These are phyloP conservation scores for Procambarus virginalis DNA, from an alignment of 1,140 invertebrate species.

Conservation along the genomic window DNA sequence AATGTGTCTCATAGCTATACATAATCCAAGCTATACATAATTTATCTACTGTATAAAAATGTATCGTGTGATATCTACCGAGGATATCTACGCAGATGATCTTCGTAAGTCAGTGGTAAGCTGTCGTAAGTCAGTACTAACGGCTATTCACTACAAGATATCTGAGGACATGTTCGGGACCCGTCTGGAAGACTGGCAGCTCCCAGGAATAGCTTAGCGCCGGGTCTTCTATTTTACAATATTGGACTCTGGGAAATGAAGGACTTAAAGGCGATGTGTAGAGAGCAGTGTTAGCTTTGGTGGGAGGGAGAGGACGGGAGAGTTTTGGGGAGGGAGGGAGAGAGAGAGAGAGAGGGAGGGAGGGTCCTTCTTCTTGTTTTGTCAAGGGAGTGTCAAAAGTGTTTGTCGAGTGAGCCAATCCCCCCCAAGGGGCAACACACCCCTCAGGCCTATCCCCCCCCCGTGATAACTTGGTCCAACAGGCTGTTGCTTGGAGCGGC, in stretches of 20 bases:
- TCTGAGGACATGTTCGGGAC: neutral
- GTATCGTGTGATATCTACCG: no score
- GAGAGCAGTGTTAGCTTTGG: neutral
- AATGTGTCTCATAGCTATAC: no score
- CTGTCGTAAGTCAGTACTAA: neutral
- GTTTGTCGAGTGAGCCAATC: no score
- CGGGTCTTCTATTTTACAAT: slow-evolving; percentile 56
- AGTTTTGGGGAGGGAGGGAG: neutral
- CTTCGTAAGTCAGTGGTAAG: no score
- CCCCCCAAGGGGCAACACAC: no score
- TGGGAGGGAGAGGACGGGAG: neutral
- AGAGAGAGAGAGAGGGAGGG: neutral
- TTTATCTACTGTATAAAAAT: no score
- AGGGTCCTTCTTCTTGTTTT: neutral
- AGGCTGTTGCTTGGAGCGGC: no score
- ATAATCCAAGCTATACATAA: no score
- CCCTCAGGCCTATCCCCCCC: no score
- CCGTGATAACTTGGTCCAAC: no score
- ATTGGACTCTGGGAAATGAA: slow-evolving; percentile 62
- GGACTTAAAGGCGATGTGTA: slow-evolving; percentile 57
- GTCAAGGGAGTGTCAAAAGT: neutral
- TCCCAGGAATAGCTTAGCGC: slow-evolving; percentile 45
- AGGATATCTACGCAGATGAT: no score
- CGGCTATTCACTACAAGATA: neutral
- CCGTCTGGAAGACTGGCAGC: slow-evolving; percentile 6